Base-by-base conservation (phyloP, 2,888 invertebrate species). In the Hofmannophila pseudospretella region DNA sequence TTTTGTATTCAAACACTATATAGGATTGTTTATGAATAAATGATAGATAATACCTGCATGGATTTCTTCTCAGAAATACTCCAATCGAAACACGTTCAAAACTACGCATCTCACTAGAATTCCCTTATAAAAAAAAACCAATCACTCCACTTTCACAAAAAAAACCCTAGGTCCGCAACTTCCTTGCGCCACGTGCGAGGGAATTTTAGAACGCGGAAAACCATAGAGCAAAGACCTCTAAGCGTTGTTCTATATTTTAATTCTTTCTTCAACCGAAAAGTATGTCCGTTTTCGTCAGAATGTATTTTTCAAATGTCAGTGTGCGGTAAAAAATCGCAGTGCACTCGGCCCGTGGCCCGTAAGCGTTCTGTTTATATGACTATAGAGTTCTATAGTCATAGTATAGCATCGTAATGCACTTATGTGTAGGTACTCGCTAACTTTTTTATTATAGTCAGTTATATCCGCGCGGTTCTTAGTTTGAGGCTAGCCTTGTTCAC, bases 361-460 rank as follows among this genome's bases (percentile, higher is more conserved):
- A 81, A 82, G 82, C 81, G 84, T 68, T 67, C 68, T 67, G 71
- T 65, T 59, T 75, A 70, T 76, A 74, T n/a, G n/a, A n/a, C n/a
- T n/a, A n/a, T n/a, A n/a, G n/a, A 66, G 66, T 62, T 68, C 65
- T 77, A 80, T 80, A 77, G 75, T 75, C 75, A 56, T 50, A 65
- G 72, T 63, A 64, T 68, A 64, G 67, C 70, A 68, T 74, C 78
- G 82, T 78, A 81, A 78, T 84, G 82, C 80, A 82, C 84, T 85
- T 85, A 81, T 84, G 84, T 82, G 84, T 80, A 65, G 63, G 65
- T 65, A 80, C 81, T 80, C 58, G 76, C 81, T 73, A 78, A 82
- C 70, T 84, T 85, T 85, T 86, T 86, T 86, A 86, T 84, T 85
- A 84, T 84, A 81, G 66, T 71, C 73, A 58, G 73, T 75, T 81